Evolutionary conservation across 2,888 invertebrate species (phyloP).

Genomic region (Drosophila maculinotata): DNA sequence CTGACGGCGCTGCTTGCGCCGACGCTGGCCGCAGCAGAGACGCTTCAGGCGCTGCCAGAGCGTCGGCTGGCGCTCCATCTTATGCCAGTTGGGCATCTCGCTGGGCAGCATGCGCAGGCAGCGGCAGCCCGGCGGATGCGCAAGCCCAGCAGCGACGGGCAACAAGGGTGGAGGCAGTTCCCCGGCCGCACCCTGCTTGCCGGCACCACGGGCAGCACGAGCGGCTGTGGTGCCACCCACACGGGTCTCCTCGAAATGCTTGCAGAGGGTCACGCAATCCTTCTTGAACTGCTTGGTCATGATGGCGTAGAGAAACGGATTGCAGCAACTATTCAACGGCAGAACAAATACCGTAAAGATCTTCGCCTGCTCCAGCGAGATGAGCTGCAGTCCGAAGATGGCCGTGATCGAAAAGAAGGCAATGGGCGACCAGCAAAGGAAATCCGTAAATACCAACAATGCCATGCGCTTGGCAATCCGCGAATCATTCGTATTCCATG

Average conservation of each 20-base stretch:
- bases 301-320: constrained; percentile 98
- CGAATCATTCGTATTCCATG: constrained; percentile 99
- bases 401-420: constrained; percentile 98
- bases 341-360: constrained; percentile 97
- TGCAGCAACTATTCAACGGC: constrained; percentile 98
- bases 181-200: constrained; percentile 86
- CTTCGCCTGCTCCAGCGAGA: constrained; percentile 97
- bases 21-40: constrained; percentile 66
- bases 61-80: constrained; percentile 73
- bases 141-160: constrained; percentile 72
- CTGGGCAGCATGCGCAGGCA: constrained; percentile 86
- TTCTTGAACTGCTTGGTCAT: constrained; percentile 99
- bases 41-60: constrained; percentile 83
- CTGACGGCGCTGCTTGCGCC: constrained; percentile 67
- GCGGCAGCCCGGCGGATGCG: constrained; percentile 85
- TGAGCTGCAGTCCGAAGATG: constrained; percentile 94
- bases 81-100: constrained; percentile 84
- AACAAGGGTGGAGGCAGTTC: constrained; percentile 88
- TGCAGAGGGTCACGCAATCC: constrained; percentile 97
- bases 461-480: constrained; percentile 98
- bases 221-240: constrained; percentile 85
- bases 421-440: constrained; percentile 99
- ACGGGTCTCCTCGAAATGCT: constrained; percentile 97
- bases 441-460: constrained; percentile 97
- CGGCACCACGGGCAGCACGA: constrained; percentile 35